Percentiles rank a stretch among this genome's conserved stretches.
Evolutionary conservation across 2,113 vertebrate species (phyloP).

Genomic region (Otocyon megalotis): DNA sequence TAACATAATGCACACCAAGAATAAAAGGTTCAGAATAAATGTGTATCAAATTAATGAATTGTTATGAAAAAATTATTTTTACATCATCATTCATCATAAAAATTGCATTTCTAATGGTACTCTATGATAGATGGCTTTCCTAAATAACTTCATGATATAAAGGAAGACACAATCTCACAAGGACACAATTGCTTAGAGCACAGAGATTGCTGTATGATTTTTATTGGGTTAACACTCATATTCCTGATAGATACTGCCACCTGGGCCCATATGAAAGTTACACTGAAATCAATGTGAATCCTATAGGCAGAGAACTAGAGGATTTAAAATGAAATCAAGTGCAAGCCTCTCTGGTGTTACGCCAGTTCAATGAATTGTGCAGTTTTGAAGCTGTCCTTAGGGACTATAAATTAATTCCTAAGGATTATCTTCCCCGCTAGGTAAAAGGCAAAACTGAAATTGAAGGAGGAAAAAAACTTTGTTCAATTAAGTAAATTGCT

Average conservation of each 20-base stretch:
- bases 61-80: slow-evolving; percentile 38
- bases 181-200: slow-evolving; percentile 9
- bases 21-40: slow-evolving; percentile 36
- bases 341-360: slow-evolving; percentile 60
- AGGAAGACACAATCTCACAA: slow-evolving; percentile 67
- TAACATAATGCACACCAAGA: neutral
- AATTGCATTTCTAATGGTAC: slow-evolving; percentile 16
- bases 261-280: slow-evolving; percentile 33
- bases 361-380: slow-evolving; percentile 68
- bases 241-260: slow-evolving; percentile 56
- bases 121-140: slow-evolving; percentile 46
- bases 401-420: slow-evolving; percentile 73
- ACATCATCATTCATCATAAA: slow-evolving; percentile 4
- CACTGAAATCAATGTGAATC: slow-evolving; percentile 70
- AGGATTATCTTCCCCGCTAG: slow-evolving; percentile 56
- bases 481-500: slow-evolving; percentile 42
- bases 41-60: slow-evolving; percentile 21
- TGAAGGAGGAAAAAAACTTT: neutral
- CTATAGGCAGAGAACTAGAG: slow-evolving; percentile 63
- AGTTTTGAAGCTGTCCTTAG: slow-evolving; percentile 70
- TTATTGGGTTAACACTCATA: slow-evolving; percentile 60
- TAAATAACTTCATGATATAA: slow-evolving; percentile 53
- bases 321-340: slow-evolving; percentile 76
- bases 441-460: slow-evolving; percentile 67
- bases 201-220: slow-evolving; percentile 49